Percentiles rank a stretch among this genome's conserved stretches.
Conservation (phyloP, 2,797 vertebrate species). For the Tiaroga cobitis region DNA sequence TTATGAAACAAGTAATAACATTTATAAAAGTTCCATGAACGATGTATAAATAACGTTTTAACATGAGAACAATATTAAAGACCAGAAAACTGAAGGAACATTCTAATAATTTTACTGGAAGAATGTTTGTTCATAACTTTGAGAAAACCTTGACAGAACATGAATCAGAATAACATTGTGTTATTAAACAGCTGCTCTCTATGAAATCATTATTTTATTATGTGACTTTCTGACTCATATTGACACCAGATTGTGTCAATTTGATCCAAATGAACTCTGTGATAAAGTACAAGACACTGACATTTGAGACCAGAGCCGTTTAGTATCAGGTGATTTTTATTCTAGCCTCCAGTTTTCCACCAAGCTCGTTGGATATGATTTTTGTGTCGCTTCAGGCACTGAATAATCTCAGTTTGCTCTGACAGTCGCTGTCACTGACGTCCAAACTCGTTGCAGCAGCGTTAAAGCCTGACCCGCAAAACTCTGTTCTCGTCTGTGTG, state of each 20-base stretch:
- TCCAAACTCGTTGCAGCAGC: constrained; percentile 46
- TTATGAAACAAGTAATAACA: too few relatives aligned
- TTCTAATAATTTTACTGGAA: too few relatives aligned
- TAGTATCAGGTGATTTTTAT: neutral
- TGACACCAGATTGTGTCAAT: neutral
- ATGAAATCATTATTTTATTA: too few relatives aligned
- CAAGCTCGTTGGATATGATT: neutral
- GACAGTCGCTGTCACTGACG: constrained; percentile 10
- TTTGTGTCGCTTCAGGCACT: neutral
- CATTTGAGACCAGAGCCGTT: neutral
- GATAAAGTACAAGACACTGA: neutral
- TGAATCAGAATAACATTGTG: too few relatives aligned
- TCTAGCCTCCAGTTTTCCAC: neutral
- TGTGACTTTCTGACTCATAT: neutral
- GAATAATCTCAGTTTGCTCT: constrained; percentile 17
- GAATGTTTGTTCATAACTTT: too few relatives aligned
- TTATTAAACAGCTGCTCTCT: too few relatives aligned
- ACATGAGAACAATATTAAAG: too few relatives aligned
- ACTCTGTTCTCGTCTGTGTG: neutral
- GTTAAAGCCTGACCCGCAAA: constrained; percentile 2
- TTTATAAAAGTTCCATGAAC: too few relatives aligned
- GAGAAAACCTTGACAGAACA: too few relatives aligned
- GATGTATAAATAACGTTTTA: too few relatives aligned
- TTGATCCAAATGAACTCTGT: neutral
- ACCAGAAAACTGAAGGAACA: too few relatives aligned